phyloP scores from a whole-genome alignment of 2,888 invertebrate species.

The Drosophila ezoana region DNA sequence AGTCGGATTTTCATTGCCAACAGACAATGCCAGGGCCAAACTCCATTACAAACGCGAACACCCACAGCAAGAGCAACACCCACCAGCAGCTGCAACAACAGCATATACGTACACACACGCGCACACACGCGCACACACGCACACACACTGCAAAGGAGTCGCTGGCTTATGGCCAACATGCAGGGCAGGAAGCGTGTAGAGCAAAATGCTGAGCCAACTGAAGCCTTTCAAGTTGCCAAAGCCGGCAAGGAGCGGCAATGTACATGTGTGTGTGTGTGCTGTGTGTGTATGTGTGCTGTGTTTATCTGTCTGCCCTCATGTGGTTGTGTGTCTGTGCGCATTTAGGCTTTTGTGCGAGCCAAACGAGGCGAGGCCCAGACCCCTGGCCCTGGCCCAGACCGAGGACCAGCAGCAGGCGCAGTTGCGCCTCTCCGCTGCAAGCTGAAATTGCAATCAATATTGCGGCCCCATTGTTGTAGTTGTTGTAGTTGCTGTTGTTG shows the following conservation, averaged over 20 bases:
- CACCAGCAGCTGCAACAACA: constrained; percentile 51
- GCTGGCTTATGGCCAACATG: constrained; percentile 24
- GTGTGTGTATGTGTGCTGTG: constrained; percentile 49
- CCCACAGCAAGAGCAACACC: constrained; percentile 30
- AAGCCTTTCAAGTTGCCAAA: constrained; percentile 81
- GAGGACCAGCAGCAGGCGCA: constrained; percentile 34
- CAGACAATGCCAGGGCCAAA: constrained; percentile 79
- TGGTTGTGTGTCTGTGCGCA: constrained; percentile 56
- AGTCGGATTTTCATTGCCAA: constrained; percentile 79
- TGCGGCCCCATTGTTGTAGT: constrained; percentile 57
- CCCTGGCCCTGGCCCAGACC: constrained; percentile 5
- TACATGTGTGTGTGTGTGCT: constrained; percentile 21
- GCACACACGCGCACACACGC: constrained; percentile 7
- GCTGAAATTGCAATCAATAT: constrained; percentile 82
- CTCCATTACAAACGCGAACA: constrained; percentile 40
- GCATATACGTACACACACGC: too few relatives aligned
- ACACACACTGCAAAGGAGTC: constrained; percentile 9
- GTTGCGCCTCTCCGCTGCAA: constrained; percentile 53
- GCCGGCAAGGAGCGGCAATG: constrained; percentile 60
- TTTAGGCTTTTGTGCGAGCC: constrained; percentile 79
- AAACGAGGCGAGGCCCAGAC: constrained; percentile 70
- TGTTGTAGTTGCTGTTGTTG: constrained; percentile 37
- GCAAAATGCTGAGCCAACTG: constrained; percentile 68
- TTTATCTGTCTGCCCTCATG: constrained; percentile 54
- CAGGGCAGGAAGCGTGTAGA: constrained; percentile 26